Evolutionary conservation across 2,888 invertebrate genomes (phyloP).

Genomic region (Craniophora ligustri): DNA sequence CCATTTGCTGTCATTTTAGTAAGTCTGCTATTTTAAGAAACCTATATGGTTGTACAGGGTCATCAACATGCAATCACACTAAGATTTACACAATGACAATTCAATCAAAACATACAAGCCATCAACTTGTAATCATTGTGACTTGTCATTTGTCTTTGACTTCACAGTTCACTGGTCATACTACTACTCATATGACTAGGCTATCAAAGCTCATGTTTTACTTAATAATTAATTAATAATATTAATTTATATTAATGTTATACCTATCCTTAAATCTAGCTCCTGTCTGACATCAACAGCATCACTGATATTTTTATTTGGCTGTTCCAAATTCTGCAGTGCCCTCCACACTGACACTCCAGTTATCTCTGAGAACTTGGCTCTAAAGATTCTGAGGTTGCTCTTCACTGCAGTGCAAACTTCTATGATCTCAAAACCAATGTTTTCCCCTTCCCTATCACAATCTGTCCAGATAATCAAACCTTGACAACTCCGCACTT

Average conservation of each 20-base stretch:
- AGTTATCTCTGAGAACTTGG: conserved; percentile 99
- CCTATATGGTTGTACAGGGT: too few species aligned
- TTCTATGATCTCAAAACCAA: conserved; percentile 98
- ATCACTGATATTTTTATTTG: conserved; percentile 94
- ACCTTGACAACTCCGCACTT: conserved; percentile 90
- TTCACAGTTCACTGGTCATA: too few species aligned
- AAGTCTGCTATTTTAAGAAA: background rate
- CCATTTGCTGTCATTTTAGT: background rate
- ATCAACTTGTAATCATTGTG: too few species aligned
- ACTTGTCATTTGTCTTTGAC: background rate
- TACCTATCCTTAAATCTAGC: conserved; percentile 97
- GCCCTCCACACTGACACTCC: conserved; percentile 94
- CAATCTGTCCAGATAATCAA: conserved; percentile 99
- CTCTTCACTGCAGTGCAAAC: conserved; percentile 95
- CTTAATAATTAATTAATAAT: too few species aligned
- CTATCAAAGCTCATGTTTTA: too few species aligned
- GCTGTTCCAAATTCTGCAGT: conserved; percentile 92
- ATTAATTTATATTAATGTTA: conserved; percentile 1
- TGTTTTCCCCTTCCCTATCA: conserved; percentile 99
- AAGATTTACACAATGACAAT: too few species aligned
- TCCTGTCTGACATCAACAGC: conserved; percentile 98
- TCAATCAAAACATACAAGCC: too few species aligned
- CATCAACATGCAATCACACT: too few species aligned
- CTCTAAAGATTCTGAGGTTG: conserved; percentile 92
- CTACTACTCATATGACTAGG: too few species aligned